These are phyloP conservation scores for Deilephila porcellus DNA, from an alignment of 2,888 invertebrate species.

Conservation along the genomic window DNA sequence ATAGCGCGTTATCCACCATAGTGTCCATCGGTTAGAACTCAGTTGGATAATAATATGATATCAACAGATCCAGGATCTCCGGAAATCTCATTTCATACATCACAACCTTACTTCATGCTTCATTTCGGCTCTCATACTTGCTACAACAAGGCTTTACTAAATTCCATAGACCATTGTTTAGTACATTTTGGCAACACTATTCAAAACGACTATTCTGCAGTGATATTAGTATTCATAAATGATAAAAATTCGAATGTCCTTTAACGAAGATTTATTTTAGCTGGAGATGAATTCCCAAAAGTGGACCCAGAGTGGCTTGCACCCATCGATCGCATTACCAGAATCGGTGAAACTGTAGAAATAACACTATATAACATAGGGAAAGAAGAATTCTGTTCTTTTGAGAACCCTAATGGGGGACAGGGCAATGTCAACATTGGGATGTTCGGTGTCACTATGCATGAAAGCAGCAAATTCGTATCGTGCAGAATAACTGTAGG, in stretches of 20 bases:
- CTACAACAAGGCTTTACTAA: too few species aligned
- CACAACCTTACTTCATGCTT: too few species aligned
- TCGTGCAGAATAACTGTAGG: constrained; percentile 51
- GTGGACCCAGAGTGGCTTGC: constrained; percentile 34
- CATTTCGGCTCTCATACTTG: too few species aligned
- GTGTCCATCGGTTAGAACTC: too few species aligned
- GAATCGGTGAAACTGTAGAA: constrained; percentile 37
- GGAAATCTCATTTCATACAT: too few species aligned
- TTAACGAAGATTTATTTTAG: constrained; percentile 22
- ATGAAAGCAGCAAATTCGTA: constrained; percentile 44
- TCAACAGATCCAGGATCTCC: too few species aligned
- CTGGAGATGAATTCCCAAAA: constrained; percentile 29
- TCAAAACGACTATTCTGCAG: too few species aligned
- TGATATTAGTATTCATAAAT: not conserved
- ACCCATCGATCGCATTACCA: constrained; percentile 38
- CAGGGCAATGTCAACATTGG: constrained; percentile 26
- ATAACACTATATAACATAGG: constrained; percentile 43
- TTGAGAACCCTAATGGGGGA: constrained; percentile 37
- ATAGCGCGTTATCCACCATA: too few species aligned
- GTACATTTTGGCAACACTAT: too few species aligned
- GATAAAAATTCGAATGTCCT: constrained; percentile 9
- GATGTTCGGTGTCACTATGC: constrained; percentile 40
- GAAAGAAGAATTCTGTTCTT: constrained; percentile 43
- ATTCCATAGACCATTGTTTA: too few species aligned
- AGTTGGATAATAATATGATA: too few species aligned